Conservation (phyloP, 1,140 invertebrate species). For the Condylostylus longicornis region DNA sequence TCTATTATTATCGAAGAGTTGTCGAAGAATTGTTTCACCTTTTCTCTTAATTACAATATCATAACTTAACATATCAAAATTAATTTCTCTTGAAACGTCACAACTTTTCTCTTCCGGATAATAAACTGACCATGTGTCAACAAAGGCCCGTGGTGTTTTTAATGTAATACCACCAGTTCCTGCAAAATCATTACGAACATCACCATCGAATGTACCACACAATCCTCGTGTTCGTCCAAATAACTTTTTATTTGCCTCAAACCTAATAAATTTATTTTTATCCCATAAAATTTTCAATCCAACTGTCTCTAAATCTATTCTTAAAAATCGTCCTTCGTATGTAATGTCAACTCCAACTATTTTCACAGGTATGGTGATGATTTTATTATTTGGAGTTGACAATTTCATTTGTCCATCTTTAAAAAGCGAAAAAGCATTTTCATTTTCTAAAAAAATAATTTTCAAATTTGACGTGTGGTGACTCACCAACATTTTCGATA, state of each 20-base stretch:
- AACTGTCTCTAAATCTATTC: conserved; percentile 47
- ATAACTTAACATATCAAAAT: conserved; percentile 19
- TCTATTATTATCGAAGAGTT: conserved; percentile 44
- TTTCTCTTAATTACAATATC: conserved; percentile 26
- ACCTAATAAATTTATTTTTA: conserved; percentile 39
- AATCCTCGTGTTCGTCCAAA: conserved; percentile 68
- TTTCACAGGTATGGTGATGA: conserved; percentile 51
- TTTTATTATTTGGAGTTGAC: conserved; percentile 36
- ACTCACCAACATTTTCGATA: conserved; percentile 37
- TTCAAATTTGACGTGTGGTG: neutral
- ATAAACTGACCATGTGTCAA: conserved; percentile 41
- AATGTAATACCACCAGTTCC: conserved; percentile 38
- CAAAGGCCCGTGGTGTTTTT: conserved; percentile 24
- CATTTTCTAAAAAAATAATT: neutral
- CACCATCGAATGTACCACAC: conserved; percentile 62
- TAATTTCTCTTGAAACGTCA: too few relatives aligned
- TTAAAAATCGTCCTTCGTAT: conserved; percentile 48
- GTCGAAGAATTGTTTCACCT: conserved; percentile 46
- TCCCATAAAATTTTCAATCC: conserved; percentile 67
- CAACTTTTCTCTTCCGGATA: conserved; percentile 24
- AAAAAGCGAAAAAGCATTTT: neutral
- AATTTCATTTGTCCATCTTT: conserved; percentile 41
- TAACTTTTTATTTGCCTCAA: conserved; percentile 48
- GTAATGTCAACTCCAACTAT: conserved; percentile 51
- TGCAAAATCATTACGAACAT: conserved; percentile 50